Evolutionary conservation across 2,888 invertebrate species (phyloP), one percentile per base, ranked within the genome.

Genomic region (Lycia hirtaria): DNA sequence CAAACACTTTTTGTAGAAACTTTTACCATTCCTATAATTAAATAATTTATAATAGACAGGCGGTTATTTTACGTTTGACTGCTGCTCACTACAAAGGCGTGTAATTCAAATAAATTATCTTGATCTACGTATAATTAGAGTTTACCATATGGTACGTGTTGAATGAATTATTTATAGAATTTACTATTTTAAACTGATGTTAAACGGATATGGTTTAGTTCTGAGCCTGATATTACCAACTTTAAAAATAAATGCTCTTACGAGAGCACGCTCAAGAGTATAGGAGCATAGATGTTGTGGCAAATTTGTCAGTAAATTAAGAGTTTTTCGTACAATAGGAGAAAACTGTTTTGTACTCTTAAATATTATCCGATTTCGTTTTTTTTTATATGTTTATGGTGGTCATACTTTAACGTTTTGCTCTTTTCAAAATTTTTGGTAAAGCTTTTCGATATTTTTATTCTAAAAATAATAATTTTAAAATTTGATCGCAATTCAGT

Each of bases 141-240:
- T 69, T 41, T 33, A 69, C 71, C 73, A 71, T 67, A 73, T 72
- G 75, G 69, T 65, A 68, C 67, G 66, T 65, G 71, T 65, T 67
- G 63, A 67, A 73, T 72, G 75, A 73, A 74, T 72, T 66, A 73
- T 74, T 58, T 58, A 58, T 72, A 73, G 72, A 47, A 22, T 45
- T 40, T 38, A 30, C 44, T 17, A 28, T 44, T 43, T 28, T 43
- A 10, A 48, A 32, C 10, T 22, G 33, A 28, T 37, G 49, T n/a
- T 14, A 14, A 37, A 24, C 6, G 3, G 17, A 37, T 33, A 35
- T 2, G 32, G 9, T 26, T 28, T 41, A 17, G 38, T 38, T 20
- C n/a, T n/a, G n/a, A n/a, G n/a, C n/a, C n/a, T n/a, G n/a, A n/a
- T 15, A 9, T 10, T 35, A 10, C 9, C 0, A 14, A 14, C 4